Base-by-base conservation (phyloP, 1,140 invertebrate species). In the Phortica variegata region DNA sequence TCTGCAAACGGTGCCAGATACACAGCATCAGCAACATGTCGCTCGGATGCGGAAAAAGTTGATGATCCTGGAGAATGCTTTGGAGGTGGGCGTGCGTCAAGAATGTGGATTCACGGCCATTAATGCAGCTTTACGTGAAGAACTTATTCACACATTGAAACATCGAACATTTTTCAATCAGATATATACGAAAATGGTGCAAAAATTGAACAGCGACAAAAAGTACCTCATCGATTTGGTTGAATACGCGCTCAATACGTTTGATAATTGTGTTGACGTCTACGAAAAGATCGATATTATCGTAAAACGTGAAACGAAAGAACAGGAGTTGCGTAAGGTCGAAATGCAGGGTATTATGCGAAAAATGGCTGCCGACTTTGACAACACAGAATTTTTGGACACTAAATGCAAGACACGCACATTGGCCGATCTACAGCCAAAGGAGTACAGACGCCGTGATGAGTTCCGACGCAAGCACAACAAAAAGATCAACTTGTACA, bases 321-420 rank as follows among this genome's bases (percentile, higher is more conserved):
- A 73, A 40, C 54, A 55, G 4, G 68, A 73, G 16, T 32, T 57
- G 9, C 49, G 61, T 0, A 56, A 61, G 6, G 49, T 58, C 5
- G 69, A 73, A 43, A 55, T 72, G 41, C 61, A 73, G 41, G 52
- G 69, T n/a, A 62, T 72, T 13, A 65, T 70, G 55, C 54, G 69
- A 0, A 69, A 65, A 23, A 59, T 66, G 23, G 73, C 73, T 15
- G 66, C 70, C 15, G 68, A 75, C 29, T 55, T 57, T 0, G 61
- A 66, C 6, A 70, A 61, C 9, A 34, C 43, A 2, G 58, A 63
- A 3, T 76, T 76, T 43, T 40, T 75, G 3, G 57, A 60, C 13
- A 63, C 56, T 46, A 76, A 76, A 31, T 55, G 52, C 19, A 60
- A 58, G 18, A 36, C 41, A 0, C 38, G 73, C 0, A 36, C 47